Evolutionary conservation across 1,140 invertebrate genomes (phyloP), one percentile per base, ranked within the genome.

Genomic region (Lethrus apterus): DNA sequence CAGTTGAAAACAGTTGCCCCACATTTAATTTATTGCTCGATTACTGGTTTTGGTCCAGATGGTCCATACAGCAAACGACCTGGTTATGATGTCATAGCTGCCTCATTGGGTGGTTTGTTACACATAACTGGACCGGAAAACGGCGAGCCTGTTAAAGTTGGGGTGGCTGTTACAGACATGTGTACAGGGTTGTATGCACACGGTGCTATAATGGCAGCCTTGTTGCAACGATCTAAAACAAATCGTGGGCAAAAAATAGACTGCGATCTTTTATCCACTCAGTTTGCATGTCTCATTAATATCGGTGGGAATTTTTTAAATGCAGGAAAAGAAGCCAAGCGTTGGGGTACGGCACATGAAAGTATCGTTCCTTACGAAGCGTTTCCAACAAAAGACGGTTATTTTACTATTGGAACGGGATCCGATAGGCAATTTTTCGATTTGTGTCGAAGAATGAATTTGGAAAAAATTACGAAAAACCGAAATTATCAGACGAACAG

Each of bases 1-100:
- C 67, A 81, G 10, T 55, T 98, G 17, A 77, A 74, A 10, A 57
- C 70, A 42, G 58, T 87, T 5, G 84, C 87, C 47, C 88, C 91
- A 0, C 71, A 77, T 30, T 71, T 98, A 8, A 83, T 99, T 46
- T 98, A 98, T 60, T 95, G 92, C 71, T 93, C 93, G 0, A 78
- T 98, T 24, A 92, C 89, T 48, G 95, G 93, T 0, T 98, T 87
- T 69, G 95, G 95, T 0, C 73, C 79, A 1, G 71, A 75, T 33
- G 94, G 94, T 1, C 92, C 92, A 0, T 97, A 96, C 70, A 69
- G 72, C 2, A 73, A 79, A 35, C 80, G 84, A 58, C 86, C 91
- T 14, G 94, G 94, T 42, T 98, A 96, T 71, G 94, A 98, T 73
- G 88, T 96, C 0, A 93, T 98, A 52, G 92, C 91, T 9, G 83